phyloP scores from a whole-genome alignment of 2,797 vertebrate species.

The Poeciliopsis turneri region DNA sequence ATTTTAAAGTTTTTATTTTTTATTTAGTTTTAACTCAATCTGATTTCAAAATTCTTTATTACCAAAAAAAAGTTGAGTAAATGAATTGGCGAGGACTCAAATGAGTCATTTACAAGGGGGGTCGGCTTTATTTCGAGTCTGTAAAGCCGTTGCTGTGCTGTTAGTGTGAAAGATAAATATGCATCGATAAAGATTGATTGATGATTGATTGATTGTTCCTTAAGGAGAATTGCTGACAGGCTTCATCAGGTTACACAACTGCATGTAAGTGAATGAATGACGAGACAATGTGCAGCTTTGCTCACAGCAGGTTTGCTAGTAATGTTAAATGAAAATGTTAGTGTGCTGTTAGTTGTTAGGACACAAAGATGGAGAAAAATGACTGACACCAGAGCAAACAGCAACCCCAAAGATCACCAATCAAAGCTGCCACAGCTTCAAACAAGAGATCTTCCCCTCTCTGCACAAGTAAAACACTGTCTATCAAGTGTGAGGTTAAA shows the following conservation, averaged over 20 bases:
- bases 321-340: slow-evolving; percentile 13
- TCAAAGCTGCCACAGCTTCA: background rate
- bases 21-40: background rate
- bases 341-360: slow-evolving; percentile 18
- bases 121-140: background rate
- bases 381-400: slow-evolving; percentile 59
- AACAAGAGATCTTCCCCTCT: slow-evolving; percentile 4
- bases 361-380: slow-evolving; percentile 31
- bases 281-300: slow-evolving; percentile 2
- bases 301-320: background rate
- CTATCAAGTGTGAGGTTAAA: background rate
- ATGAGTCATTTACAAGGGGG: background rate
- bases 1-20: background rate
- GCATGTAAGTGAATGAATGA: slow-evolving; percentile 1
- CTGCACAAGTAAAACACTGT: background rate
- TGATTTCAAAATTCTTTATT: background rate
- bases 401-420: slow-evolving; percentile 20
- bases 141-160: background rate
- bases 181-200: no score
- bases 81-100: background rate
- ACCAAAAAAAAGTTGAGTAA: background rate
- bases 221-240: background rate
- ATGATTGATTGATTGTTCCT: background rate
- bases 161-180: background rate
- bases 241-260: background rate